Evolutionary conservation across 2,797 vertebrate species (phyloP).

Genomic region (Sebastes cheni): DNA sequence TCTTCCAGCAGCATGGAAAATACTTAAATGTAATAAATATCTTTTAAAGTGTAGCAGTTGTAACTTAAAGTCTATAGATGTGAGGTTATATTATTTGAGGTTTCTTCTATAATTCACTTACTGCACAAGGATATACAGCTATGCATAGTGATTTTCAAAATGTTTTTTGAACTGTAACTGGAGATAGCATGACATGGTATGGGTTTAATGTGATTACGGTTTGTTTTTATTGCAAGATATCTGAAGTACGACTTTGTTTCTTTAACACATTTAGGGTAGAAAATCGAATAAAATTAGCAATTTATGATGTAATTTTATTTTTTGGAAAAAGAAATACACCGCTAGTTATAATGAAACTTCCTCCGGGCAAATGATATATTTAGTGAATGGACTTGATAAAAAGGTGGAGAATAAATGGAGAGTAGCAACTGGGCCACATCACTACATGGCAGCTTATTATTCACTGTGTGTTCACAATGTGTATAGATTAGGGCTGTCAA

Average conservation of each 20-base stretch:
- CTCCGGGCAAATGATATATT: conserved; percentile 1
- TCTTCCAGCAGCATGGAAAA: conserved; percentile 1
- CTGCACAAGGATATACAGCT: neutral
- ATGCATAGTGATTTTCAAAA: neutral
- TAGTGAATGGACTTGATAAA: conserved; percentile 21
- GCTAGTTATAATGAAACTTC: neutral
- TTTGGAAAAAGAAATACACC: neutral
- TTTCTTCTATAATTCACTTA: neutral
- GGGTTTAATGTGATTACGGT: neutral
- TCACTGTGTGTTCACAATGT: neutral
- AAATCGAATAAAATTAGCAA: neutral
- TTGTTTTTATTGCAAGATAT: neutral
- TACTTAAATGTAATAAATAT: neutral
- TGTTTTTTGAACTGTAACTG: neutral
- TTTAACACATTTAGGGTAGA: neutral
- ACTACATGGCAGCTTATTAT: neutral
- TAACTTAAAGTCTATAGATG: neutral
- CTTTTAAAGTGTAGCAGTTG: neutral
- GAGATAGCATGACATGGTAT: neutral
- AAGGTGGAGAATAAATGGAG: conserved; percentile 5
- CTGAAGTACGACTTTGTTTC: neutral
- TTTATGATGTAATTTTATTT: neutral
- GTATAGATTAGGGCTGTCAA: neutral
- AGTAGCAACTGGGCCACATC: conserved; percentile 27
- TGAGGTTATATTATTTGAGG: neutral